phyloP scores from a whole-genome alignment of 2,797 vertebrate species.

The Lemur catta region DNA sequence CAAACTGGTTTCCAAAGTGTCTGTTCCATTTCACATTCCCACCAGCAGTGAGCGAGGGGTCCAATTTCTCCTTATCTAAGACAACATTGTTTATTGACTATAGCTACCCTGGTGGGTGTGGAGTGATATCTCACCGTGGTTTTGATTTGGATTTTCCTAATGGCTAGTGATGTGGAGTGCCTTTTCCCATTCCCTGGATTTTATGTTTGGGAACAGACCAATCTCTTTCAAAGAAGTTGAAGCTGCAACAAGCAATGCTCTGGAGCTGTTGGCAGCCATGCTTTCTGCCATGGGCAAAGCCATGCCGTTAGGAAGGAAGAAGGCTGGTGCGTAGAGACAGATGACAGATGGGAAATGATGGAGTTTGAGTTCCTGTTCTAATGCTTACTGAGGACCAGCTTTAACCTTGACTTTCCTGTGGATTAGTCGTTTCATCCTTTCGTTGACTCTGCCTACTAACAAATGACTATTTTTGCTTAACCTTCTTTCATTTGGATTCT shows the following conservation, averaged over 20 bases:
- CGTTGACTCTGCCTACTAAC: neutral
- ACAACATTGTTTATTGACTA: neutral
- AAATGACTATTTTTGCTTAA: neutral
- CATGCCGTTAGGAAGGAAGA: neutral
- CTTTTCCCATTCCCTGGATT: neutral
- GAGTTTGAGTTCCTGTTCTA: neutral
- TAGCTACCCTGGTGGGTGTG: neutral
- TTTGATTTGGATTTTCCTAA: neutral
- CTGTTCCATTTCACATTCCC: neutral
- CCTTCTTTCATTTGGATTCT: neutral
- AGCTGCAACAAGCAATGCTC: neutral
- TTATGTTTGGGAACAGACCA: neutral
- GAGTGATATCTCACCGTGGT: neutral
- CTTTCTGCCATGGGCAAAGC: neutral
- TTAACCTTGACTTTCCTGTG: neutral
- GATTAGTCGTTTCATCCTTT: neutral
- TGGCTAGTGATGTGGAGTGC: neutral
- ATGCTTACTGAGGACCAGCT: neutral
- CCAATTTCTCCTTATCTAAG: neutral
- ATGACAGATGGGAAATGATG: neutral
- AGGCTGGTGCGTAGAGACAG: neutral
- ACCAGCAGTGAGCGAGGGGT: neutral
- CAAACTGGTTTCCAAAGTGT: neutral
- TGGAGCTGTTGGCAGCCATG: neutral
- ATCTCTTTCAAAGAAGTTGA: neutral